A percentile compares a stretch with the other conserved stretches of the same genome.
These are phyloP conservation scores for Sebastes vulpes DNA, from an alignment of 2,797 vertebrate genomes.

Conservation along the genomic window DNA sequence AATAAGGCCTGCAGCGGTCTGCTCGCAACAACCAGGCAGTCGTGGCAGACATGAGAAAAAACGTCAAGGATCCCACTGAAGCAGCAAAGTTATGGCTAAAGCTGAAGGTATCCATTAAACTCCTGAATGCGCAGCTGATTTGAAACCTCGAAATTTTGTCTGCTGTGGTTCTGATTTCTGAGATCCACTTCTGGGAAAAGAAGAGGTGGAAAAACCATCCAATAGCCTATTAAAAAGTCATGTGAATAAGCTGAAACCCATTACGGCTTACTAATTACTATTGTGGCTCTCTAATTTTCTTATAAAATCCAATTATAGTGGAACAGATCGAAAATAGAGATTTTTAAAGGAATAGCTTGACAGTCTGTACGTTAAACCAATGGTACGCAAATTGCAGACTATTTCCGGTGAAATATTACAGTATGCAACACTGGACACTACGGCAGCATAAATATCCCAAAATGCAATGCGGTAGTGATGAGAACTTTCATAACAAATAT, in stretches of 20 bases:
- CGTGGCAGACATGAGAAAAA: slow-evolving; percentile 13
- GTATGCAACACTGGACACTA: too few species aligned
- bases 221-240: not conserved
- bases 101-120: slow-evolving; percentile 16
- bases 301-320: not conserved
- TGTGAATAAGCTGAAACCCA: not conserved
- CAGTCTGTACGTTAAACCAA: not conserved
- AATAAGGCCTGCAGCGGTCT: slow-evolving; percentile 39
- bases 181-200: not conserved
- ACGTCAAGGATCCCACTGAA: not conserved
- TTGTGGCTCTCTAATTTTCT: not conserved
- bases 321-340: not conserved
- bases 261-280: not conserved
- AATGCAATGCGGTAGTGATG: too few species aligned
- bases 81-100: slow-evolving; percentile 1
- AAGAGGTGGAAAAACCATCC: not conserved
- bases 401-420: too few species aligned
- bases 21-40: slow-evolving; percentile 56
- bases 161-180: not conserved
- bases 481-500: too few species aligned
- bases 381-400: too few species aligned
- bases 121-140: slow-evolving; percentile 1
- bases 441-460: too few species aligned
- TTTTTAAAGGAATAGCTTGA: not conserved
- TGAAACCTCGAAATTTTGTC: slow-evolving; percentile 1